Evolutionary conservation across 2,888 invertebrate genomes (phyloP).

Genomic region (Caenorhabditis panamensis): DNA sequence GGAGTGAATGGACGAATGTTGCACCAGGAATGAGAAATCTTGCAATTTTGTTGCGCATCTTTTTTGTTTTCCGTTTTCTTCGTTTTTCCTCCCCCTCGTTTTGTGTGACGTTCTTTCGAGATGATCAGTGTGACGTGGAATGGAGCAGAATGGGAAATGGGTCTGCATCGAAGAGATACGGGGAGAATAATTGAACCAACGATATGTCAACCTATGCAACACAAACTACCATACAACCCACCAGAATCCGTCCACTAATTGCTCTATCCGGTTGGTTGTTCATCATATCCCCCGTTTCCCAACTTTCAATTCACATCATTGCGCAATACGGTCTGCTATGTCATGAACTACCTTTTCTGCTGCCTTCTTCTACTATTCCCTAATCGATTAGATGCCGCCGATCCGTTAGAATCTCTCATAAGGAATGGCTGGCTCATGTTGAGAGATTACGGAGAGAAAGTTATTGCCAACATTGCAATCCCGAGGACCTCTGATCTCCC

Average conservation of each 20-base stretch:
- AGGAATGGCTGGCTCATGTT: constrained; percentile 60
- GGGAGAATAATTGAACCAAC: no score
- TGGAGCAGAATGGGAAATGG: not conserved
- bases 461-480: constrained; percentile 61
- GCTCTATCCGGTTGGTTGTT: constrained; percentile 6
- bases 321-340: constrained; percentile 47
- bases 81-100: no score
- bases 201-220: not conserved
- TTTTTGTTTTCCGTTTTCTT: constrained; percentile 23
- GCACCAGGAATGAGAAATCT: not conserved
- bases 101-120: not conserved
- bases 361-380: constrained; percentile 6
- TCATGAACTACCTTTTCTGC: constrained; percentile 27
- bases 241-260: not conserved
- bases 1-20: not conserved
- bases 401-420: constrained; percentile 54
- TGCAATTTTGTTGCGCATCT: constrained; percentile 27
- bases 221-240: not conserved
- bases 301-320: constrained; percentile 15
- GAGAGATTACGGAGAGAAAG: constrained; percentile 57
- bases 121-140: not conserved
- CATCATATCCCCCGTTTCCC: not conserved
- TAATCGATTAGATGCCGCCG: not conserved
- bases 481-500: constrained; percentile 52
- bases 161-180: not conserved